Conservation (phyloP, 1,140 invertebrate species). For the Scylla paramamosain region DNA sequence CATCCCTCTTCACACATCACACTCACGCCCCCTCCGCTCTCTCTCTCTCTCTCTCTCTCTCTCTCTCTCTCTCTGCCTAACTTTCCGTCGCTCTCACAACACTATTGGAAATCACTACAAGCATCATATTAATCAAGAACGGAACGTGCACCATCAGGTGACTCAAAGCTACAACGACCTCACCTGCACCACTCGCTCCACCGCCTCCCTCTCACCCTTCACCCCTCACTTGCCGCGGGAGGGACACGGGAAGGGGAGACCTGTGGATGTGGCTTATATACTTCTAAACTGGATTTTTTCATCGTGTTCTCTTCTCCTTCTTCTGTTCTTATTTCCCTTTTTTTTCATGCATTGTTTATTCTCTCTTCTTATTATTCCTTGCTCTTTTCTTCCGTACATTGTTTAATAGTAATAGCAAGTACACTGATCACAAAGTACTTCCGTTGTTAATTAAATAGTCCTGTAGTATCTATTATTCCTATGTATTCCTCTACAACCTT, state of each 20-base stretch:
- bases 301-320: neutral
- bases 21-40: neutral
- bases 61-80: conserved; percentile 54
- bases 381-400: neutral
- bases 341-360: no score
- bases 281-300: neutral
- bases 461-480: no score
- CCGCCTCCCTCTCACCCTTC: neutral
- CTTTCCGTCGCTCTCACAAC: conserved; percentile 46
- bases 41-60: conserved; percentile 51
- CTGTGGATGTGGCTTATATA: neutral
- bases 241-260: neutral
- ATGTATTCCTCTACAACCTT: no score
- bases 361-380: neutral
- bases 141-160: neutral
- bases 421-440: no score
- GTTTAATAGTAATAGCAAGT: no score
- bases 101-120: conserved; percentile 24
- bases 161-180: neutral
- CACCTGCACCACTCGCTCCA: neutral
- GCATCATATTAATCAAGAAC: conserved; percentile 2
- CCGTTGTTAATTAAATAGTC: no score
- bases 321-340: no score
- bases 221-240: neutral
- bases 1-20: neutral